A percentile compares a stretch with the other conserved stretches of the same genome.
Conservation (phyloP, 2,888 invertebrate genomes). For the Timema podura region DNA sequence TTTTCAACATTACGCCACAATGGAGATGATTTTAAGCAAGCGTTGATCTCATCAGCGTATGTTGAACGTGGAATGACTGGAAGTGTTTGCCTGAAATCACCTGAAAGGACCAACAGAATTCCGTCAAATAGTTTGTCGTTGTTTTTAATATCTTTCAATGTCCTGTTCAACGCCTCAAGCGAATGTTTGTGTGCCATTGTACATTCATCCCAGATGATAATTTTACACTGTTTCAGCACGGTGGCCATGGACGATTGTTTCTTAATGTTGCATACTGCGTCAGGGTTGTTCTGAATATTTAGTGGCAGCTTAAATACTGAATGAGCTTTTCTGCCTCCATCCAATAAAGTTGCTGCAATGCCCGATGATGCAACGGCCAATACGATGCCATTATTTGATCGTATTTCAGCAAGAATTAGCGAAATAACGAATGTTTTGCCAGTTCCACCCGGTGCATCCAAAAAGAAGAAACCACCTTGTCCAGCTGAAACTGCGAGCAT, state of each 20-base stretch:
- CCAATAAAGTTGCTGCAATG: constrained; percentile 12
- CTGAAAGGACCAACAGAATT: background rate
- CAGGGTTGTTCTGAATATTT: background rate
- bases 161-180: constrained; percentile 3
- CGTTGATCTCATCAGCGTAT: constrained; percentile 10
- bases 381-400: constrained; percentile 2
- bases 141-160: background rate
- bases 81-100: constrained; percentile 22
- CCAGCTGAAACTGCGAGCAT: background rate
- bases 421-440: constrained; percentile 35
- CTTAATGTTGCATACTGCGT: constrained; percentile 4
- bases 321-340: constrained; percentile 5
- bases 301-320: constrained; percentile 6
- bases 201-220: constrained; percentile 11
- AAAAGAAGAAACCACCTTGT: background rate
- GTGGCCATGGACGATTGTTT: constrained; percentile 5
- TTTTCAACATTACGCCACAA: background rate
- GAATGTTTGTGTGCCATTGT: constrained; percentile 14
- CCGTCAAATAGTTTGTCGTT: constrained; percentile 15
- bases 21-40: constrained; percentile 11
- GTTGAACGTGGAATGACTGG: constrained; percentile 19
- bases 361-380: background rate
- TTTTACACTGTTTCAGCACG: constrained; percentile 8
- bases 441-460: constrained; percentile 36
- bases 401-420: constrained; percentile 32